Evolutionary conservation across 2,888 invertebrate species (phyloP).

Genomic region (Spodoptera picta): DNA sequence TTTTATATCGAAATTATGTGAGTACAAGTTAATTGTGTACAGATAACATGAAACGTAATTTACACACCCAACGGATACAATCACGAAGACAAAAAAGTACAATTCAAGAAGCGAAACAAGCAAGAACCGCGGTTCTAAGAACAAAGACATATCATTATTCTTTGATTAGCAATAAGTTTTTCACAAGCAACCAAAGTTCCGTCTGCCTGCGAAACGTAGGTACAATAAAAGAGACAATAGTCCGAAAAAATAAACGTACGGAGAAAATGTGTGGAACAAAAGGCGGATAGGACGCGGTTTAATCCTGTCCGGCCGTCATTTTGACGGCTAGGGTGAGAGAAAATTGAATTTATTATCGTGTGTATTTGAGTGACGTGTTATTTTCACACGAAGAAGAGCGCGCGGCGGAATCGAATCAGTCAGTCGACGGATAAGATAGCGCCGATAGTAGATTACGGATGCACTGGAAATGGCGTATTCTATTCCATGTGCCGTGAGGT

Average conservation of each 20-base stretch:
- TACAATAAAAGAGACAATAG: conserved; percentile 59
- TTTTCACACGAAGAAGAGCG: conserved; percentile 84
- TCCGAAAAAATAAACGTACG: conserved; percentile 64
- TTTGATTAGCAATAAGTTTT: conserved; percentile 64
- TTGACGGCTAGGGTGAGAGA: conserved; percentile 76
- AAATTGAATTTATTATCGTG: conserved; percentile 88
- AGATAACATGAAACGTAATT: too few relatives aligned
- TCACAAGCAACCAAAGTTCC: conserved; percentile 42
- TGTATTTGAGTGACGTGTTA: conserved; percentile 88
- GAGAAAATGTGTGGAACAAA: conserved; percentile 83
- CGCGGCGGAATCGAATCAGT: conserved; percentile 83
- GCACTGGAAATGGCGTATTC: conserved; percentile 79
- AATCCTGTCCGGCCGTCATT: conserved; percentile 86
- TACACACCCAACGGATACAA: too few relatives aligned
- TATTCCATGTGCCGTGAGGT: conserved; percentile 62
- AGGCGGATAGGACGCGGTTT: conserved; percentile 83
- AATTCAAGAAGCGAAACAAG: conserved; percentile 16
- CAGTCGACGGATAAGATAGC: conserved; percentile 75
- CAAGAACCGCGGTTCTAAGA: conserved; percentile 47
- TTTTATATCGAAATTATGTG: too few relatives aligned
- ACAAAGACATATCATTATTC: conserved; percentile 58
- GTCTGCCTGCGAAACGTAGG: conserved; percentile 58
- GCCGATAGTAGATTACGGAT: conserved; percentile 63
- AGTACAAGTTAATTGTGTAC: too few relatives aligned
- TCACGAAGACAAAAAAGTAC: too few relatives aligned